phyloP scores from a whole-genome alignment of 2,113 vertebrate species.

The Axis porcinus region DNA sequence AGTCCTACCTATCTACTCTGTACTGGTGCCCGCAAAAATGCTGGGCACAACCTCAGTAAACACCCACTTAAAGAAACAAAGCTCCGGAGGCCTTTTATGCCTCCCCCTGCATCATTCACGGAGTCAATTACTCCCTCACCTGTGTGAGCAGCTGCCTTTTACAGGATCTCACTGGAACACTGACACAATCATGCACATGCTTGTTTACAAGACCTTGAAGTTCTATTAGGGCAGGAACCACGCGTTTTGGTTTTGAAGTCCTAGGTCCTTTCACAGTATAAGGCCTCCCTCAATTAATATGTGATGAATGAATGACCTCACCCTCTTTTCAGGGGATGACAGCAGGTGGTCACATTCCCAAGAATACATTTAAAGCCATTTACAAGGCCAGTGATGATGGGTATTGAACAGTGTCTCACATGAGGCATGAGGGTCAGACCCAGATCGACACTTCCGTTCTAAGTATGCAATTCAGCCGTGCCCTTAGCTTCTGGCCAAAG shows the following conservation, averaged over 20 bases:
- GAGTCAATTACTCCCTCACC: background rate
- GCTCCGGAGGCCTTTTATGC: background rate
- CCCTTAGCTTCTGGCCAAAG: background rate
- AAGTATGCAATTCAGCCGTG: accelerated
- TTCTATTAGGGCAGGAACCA: background rate
- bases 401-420: background rate
- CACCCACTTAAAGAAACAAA: no score
- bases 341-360: background rate
- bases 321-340: background rate
- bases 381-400: background rate
- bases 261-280: background rate
- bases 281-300: background rate
- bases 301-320: constrained; percentile 44
- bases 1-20: accelerated
- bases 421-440: background rate
- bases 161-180: accelerated
- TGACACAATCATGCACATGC: accelerated
- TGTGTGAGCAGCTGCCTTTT: background rate
- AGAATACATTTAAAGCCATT: constrained; percentile 13
- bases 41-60: background rate
- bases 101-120: no score
- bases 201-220: background rate
- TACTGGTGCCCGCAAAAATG: no score
- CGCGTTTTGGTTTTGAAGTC: background rate
- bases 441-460: background rate